phyloP scores from a whole-genome alignment of 2,113 vertebrate genomes.

The Phainopepla nitens region DNA sequence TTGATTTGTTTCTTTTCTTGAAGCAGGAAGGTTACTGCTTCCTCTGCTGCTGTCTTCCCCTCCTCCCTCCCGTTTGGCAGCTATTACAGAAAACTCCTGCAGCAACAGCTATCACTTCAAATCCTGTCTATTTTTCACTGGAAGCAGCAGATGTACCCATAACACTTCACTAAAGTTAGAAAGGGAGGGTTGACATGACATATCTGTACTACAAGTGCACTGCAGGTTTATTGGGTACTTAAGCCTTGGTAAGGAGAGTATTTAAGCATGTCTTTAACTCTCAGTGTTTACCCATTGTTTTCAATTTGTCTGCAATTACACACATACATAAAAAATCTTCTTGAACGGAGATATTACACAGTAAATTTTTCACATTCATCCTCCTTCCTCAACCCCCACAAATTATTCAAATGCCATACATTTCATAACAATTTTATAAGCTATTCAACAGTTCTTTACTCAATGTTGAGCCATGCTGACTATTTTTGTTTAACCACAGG shows the following conservation, averaged over 20 bases:
- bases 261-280: slow-evolving; percentile 16
- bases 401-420: neutral
- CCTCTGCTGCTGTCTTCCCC: neutral
- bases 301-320: neutral
- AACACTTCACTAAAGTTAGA: slow-evolving; percentile 43
- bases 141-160: slow-evolving; percentile 36
- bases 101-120: slow-evolving; percentile 39
- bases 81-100: slow-evolving; percentile 30
- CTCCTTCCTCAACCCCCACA: neutral
- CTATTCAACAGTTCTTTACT: neutral
- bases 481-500: neutral
- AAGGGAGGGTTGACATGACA: neutral
- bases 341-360: neutral
- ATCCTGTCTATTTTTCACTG: slow-evolving; percentile 31
- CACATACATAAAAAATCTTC: neutral
- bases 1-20: slow-evolving; percentile 50
- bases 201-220: neutral
- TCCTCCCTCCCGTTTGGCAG: slow-evolving; percentile 26
- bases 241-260: neutral
- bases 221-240: neutral
- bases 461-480: neutral
- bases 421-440: neutral
- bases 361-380: neutral
- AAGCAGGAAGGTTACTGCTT: slow-evolving; percentile 27
- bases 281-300: neutral